A percentile compares a stretch with the other conserved stretches of the same genome.
phyloP scores from a whole-genome alignment of 37 sponge, comb jelly and placozoan genomes.

The Cliona cf. orientalis region DNA sequence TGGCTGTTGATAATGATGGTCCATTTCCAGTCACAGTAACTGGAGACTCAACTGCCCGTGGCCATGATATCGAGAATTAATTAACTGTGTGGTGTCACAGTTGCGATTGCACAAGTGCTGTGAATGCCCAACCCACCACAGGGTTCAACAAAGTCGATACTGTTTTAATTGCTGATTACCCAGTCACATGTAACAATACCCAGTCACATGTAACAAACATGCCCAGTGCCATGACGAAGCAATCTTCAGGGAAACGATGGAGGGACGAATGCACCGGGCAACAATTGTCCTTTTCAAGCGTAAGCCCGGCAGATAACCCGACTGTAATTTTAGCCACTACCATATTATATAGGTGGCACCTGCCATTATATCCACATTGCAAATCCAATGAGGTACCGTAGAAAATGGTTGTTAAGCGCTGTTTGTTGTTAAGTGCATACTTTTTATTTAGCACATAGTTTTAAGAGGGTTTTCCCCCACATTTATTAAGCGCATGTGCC shows the following conservation, averaged over 20 bases:
- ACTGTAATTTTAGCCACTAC: constrained; percentile 7
- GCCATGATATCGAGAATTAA: not conserved
- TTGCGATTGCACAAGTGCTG: constrained; percentile 23
- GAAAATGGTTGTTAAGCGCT: constrained; percentile 33
- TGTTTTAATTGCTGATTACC: constrained; percentile 25
- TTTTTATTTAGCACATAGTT: constrained; percentile 37
- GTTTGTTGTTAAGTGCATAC: constrained; percentile 17
- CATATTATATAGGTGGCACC: constrained; percentile 60
- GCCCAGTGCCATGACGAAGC: too few species aligned
- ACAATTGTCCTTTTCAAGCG: constrained; percentile 7
- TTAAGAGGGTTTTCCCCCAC: constrained; percentile 40
- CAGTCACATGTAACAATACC: too few species aligned
- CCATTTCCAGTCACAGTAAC: not conserved
- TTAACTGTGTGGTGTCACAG: constrained; percentile 1
- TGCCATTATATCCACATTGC: constrained; percentile 75
- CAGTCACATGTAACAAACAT: constrained; percentile 18
- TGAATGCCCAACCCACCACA: constrained; percentile 18
- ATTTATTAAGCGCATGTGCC: constrained; percentile 19
- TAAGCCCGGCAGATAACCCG: constrained; percentile 18
- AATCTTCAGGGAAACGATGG: constrained; percentile 45
- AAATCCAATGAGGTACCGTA: constrained; percentile 53
- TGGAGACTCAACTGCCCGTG: not conserved
- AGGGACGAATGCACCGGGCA: constrained; percentile 40
- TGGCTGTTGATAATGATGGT: constrained; percentile 17
- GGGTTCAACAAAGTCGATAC: not conserved